Percentiles rank a stretch among this genome's conserved stretches.
Evolutionary conservation across 1,140 invertebrate species (phyloP).

Genomic region (Theocolax elegans): DNA sequence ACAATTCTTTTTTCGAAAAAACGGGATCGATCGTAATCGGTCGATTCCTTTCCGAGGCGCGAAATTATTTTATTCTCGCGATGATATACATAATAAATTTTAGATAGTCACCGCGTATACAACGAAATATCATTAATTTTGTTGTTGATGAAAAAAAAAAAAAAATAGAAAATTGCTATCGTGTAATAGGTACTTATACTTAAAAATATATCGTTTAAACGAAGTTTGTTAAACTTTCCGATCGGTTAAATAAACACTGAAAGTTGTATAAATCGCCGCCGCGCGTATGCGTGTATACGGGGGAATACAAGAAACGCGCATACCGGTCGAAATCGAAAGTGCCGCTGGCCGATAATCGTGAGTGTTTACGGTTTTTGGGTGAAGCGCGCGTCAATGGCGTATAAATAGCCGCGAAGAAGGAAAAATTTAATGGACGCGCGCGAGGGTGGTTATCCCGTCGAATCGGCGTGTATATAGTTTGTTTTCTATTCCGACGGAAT

Average conservation of each 20-base stretch:
- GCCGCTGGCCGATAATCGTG: neutral
- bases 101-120: no score
- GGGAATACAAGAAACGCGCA: neutral
- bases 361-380: slow-evolving; percentile 4
- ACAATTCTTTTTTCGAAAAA: neutral
- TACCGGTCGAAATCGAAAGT: neutral
- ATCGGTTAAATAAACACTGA: neutral
- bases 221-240: no score
- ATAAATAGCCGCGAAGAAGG: slow-evolving; percentile 8
- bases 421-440: slow-evolving; percentile 8
- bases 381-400: slow-evolving; percentile 26
- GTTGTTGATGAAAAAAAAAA: no score
- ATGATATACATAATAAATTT: neutral
- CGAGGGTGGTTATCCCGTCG: slow-evolving; percentile 7
- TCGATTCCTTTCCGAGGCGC: neutral
- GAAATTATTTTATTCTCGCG: neutral
- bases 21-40: neutral
- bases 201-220: no score
- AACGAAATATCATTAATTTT: no score
- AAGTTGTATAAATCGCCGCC: neutral
- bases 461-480: slow-evolving; percentile 10
- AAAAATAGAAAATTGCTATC: no score
- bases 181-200: no score
- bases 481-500: slow-evolving; percentile 13
- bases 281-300: neutral